Percentiles rank a stretch among this genome's conserved stretches.
Conservation (phyloP, 2,797 vertebrate genomes). For the Halcyon chelicuti region DNA sequence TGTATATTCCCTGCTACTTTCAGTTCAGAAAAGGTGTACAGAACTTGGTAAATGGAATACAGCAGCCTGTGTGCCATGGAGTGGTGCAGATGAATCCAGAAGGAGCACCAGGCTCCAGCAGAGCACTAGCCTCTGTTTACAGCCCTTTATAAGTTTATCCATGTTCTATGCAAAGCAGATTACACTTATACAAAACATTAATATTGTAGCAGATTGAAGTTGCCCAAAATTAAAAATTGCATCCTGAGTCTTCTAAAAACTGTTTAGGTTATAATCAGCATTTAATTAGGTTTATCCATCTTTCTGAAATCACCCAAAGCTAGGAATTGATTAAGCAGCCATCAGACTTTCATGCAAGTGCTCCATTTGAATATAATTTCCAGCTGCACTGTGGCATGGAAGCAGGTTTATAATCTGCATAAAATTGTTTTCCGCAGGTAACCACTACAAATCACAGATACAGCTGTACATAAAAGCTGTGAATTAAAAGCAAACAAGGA, state of each 20-base stretch:
- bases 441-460: not conserved
- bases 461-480: not conserved
- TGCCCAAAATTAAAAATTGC: not conserved
- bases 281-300: slow-evolving; percentile 8
- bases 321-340: not conserved
- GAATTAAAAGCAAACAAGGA: not conserved
- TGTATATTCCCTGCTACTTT: not conserved
- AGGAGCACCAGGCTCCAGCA: not conserved
- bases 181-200: not conserved
- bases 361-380: not conserved
- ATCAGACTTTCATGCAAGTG: not conserved
- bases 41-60: not conserved
- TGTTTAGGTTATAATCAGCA: not conserved
- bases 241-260: not conserved
- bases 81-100: not conserved
- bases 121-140: not conserved
- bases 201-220: not conserved
- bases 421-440: not conserved
- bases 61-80: not conserved
- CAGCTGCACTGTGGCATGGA: not conserved
- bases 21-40: not conserved
- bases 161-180: not conserved
- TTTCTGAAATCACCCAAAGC: slow-evolving; percentile 10
- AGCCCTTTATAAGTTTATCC: not conserved
- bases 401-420: not conserved